These are phyloP conservation scores for Rhea pennata DNA, from an alignment of 2,113 vertebrate genomes.

Conservation along the genomic window DNA sequence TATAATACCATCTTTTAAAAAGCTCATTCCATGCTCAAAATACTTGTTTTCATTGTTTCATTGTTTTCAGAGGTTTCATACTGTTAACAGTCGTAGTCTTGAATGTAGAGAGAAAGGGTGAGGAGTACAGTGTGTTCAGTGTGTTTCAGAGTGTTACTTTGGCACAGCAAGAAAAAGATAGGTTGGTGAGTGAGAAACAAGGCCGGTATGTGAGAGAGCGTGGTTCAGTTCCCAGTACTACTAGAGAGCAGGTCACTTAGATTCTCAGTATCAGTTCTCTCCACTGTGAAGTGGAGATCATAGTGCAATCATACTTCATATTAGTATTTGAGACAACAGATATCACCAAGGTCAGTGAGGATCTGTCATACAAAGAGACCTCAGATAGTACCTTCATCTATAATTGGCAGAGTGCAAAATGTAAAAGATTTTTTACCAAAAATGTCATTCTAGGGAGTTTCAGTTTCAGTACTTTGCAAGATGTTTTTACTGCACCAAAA, in stretches of 20 bases:
- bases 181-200: not conserved
- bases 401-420: not conserved
- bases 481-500: not conserved
- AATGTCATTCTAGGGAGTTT: not conserved
- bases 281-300: not conserved
- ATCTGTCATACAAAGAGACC: not conserved
- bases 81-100: not conserved
- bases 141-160: not conserved
- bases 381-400: not conserved
- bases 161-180: not conserved
- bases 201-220: not conserved
- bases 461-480: accelerated
- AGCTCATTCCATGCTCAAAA: not conserved
- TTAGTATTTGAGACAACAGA: not conserved
- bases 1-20: not conserved
- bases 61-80: not conserved
- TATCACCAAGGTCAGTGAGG: not conserved
- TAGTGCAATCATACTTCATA: not conserved
- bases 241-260: not conserved
- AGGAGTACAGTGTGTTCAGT: not conserved
- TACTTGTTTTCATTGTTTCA: not conserved
- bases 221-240: not conserved
- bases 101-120: not conserved
- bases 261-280: not conserved
- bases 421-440: not conserved